Conservation (phyloP, 1,140 invertebrate species). For the Conus ventricosus region DNA sequence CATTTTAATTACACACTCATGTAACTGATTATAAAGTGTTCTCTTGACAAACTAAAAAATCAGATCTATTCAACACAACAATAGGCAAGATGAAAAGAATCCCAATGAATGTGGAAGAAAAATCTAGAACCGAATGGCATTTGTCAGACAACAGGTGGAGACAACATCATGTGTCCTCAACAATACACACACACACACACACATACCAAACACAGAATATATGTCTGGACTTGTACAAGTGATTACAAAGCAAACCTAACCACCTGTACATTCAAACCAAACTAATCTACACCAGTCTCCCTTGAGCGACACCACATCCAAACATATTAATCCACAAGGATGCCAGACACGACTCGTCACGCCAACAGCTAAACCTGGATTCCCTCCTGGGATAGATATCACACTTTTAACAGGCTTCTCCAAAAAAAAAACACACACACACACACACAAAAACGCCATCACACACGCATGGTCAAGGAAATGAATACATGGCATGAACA, state of each 20-base stretch:
- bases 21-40: slow-evolving; percentile 16
- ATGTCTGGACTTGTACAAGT: neutral
- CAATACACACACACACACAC: neutral
- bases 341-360: neutral
- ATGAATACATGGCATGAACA: too few relatives aligned
- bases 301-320: neutral
- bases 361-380: neutral
- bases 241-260: neutral
- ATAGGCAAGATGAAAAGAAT: neutral
- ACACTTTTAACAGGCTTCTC: neutral
- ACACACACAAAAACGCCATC: too few relatives aligned
- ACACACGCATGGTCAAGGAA: too few relatives aligned
- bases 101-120: neutral
- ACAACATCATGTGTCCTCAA: neutral
- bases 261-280: neutral
- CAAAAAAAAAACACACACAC: too few relatives aligned
- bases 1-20: slow-evolving; percentile 19
- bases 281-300: neutral
- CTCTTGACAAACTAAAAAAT: slow-evolving; percentile 2
- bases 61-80: slow-evolving; percentile 14
- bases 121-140: neutral
- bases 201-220: neutral
- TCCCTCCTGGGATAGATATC: neutral
- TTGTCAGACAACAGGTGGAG: neutral
- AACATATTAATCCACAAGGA: neutral